A percentile compares a stretch with the other conserved stretches of the same genome.
These are phyloP conservation scores for Rhabdomys dilectus DNA, from an alignment of 2,113 vertebrate species.

Conservation along the genomic window DNA sequence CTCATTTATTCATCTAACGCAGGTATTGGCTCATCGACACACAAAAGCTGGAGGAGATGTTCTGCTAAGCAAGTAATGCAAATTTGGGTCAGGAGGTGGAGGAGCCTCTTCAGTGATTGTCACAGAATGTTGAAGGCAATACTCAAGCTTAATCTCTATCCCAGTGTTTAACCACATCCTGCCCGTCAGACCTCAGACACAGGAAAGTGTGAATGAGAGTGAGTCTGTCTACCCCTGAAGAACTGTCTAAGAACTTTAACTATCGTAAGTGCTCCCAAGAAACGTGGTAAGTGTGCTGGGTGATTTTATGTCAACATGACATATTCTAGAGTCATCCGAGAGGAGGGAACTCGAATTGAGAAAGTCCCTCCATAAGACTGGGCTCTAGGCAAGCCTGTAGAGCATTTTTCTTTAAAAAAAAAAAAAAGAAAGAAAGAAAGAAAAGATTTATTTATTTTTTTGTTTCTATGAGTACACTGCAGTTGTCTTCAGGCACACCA, in stretches of 20 bases:
- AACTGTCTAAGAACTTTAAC: neutral
- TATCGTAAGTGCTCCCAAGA: neutral
- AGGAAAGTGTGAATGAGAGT: neutral
- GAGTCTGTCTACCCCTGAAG: neutral
- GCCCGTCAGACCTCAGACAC: neutral
- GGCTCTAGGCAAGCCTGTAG: neutral
- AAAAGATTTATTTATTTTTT: too few species aligned
- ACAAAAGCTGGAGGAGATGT: neutral
- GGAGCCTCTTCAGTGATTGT: neutral
- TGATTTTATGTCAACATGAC: neutral
- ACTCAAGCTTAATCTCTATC: neutral
- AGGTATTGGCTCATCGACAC: neutral
- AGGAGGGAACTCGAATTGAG: neutral
- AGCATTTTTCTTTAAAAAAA: neutral
- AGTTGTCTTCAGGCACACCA: too few species aligned
- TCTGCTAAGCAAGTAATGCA: neutral
- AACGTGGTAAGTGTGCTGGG: neutral
- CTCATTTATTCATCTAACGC: neutral
- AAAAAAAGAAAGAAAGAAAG: too few species aligned
- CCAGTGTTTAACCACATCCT: constrained; percentile 35
- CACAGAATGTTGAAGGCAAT: constrained; percentile 1
- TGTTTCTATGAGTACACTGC: too few species aligned
- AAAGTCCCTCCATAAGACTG: neutral
- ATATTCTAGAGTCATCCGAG: neutral
- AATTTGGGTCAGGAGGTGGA: neutral